A percentile compares a stretch with the other conserved stretches of the same genome.
These are phyloP conservation scores for Theonella swinhoei DNA, from an alignment of 37 sponge, comb jelly and placozoan genomes.

Conservation along the genomic window DNA sequence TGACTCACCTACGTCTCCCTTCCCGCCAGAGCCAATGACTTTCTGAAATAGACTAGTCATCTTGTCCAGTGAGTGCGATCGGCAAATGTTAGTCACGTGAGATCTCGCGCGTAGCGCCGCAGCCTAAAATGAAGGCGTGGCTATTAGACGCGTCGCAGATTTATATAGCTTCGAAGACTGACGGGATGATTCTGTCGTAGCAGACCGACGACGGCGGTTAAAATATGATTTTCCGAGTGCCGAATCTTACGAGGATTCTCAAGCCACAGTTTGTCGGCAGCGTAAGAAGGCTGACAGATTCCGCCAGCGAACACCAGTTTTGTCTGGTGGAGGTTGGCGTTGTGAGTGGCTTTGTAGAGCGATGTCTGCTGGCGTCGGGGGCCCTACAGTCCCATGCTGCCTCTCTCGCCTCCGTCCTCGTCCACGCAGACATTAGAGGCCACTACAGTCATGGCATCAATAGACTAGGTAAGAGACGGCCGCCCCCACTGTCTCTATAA, in stretches of 20 bases:
- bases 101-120: too few relatives aligned
- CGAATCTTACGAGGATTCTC: too few relatives aligned
- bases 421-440: conserved; percentile 84
- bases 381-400: conserved; percentile 40
- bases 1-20: neutral
- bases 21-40: neutral
- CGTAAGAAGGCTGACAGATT: too few relatives aligned
- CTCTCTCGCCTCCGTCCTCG: conserved; percentile 73
- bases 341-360: conserved; percentile 52
- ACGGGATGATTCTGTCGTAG: too few relatives aligned
- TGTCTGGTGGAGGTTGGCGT: conserved; percentile 43
- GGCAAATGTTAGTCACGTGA: neutral
- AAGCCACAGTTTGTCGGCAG: too few relatives aligned
- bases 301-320: too few relatives aligned
- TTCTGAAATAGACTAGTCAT: neutral
- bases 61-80: neutral
- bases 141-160: too few relatives aligned
- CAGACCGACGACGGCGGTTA: too few relatives aligned
- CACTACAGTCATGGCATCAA: conserved; percentile 97
- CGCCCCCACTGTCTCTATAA: neutral
- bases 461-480: conserved; percentile 70
- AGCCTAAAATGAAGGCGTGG: too few relatives aligned
- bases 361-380: conserved; percentile 63
- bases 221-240: too few relatives aligned
- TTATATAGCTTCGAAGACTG: too few relatives aligned